Evolutionary conservation across 2,113 vertebrate genomes (phyloP).

Genomic region (Xenopus tropicalis): DNA sequence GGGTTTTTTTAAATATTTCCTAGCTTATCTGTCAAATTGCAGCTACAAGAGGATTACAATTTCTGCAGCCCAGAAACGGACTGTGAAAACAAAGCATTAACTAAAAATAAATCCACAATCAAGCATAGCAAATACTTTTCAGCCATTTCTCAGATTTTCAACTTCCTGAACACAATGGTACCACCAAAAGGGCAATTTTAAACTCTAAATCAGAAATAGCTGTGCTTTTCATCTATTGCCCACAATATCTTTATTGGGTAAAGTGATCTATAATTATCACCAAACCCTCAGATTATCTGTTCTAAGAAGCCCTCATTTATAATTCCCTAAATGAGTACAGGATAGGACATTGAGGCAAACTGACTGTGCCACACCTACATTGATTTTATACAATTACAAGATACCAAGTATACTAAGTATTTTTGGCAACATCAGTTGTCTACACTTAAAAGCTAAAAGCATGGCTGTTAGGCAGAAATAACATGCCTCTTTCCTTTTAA

Average conservation of each 20-base stretch:
- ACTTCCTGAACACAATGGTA: no score
- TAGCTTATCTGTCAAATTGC: no score
- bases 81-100: no score
- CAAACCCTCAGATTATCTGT: constrained; percentile 64
- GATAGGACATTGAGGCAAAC: constrained; percentile 55
- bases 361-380: constrained; percentile 66
- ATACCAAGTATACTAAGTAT: constrained; percentile 66
- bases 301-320: constrained; percentile 55
- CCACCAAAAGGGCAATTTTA: no score
- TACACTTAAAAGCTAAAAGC: constrained; percentile 42
- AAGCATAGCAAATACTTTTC: no score
- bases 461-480: constrained; percentile 1
- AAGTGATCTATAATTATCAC: constrained; percentile 66
- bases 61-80: no score
- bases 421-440: constrained; percentile 74
- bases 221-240: constrained; percentile 52
- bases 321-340: constrained; percentile 53
- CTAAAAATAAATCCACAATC: no score
- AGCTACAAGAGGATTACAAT: no score
- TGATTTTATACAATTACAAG: constrained; percentile 64
- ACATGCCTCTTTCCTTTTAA: not conserved
- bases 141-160: no score
- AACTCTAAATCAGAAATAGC: no score
- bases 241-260: constrained; percentile 50
- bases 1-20: no score